Conservation (phyloP, 2,113 vertebrate genomes). For the Brachyhypopomus gauderio region DNA sequence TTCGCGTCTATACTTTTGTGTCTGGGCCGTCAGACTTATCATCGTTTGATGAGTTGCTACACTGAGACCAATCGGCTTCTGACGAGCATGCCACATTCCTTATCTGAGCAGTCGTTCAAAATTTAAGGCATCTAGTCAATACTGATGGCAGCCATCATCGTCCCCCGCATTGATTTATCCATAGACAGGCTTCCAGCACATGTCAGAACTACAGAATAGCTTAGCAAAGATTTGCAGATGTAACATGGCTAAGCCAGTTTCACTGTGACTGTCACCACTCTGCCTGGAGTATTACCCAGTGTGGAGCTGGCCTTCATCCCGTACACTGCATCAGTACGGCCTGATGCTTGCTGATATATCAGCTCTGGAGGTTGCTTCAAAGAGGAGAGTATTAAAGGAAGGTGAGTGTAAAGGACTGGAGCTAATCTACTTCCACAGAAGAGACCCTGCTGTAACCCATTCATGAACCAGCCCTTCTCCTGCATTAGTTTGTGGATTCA, state of each 20-base stretch:
- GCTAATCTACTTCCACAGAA: conserved; percentile 25
- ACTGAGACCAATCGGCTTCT: conserved; percentile 25
- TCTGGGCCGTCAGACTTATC: conserved; percentile 16
- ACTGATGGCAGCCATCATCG: conserved; percentile 58
- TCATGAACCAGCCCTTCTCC: not conserved
- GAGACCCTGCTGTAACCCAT: not conserved
- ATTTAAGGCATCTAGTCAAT: conserved; percentile 57
- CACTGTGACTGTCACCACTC: conserved; percentile 20
- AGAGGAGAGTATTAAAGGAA: conserved; percentile 13
- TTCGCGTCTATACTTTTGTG: conserved; percentile 20
- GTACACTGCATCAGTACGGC: conserved; percentile 23
- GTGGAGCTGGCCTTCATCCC: conserved; percentile 34
- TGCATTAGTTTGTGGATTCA: not conserved
- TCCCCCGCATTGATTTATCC: conserved; percentile 65
- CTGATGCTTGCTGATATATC: conserved; percentile 23
- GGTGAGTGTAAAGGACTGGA: conserved; percentile 15
- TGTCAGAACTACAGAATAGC: conserved; percentile 73
- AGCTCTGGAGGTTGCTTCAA: conserved; percentile 28
- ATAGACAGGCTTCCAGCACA: conserved; percentile 62
- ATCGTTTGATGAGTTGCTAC: conserved; percentile 37
- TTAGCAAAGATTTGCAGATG: conserved; percentile 51
- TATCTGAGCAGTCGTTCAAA: conserved; percentile 28
- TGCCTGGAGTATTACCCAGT: conserved; percentile 18
- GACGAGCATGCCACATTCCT: conserved; percentile 13
- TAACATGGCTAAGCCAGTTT: conserved; percentile 32